phyloP scores from a whole-genome alignment of 2,113 vertebrate genomes.

The Trogon melanurus region DNA sequence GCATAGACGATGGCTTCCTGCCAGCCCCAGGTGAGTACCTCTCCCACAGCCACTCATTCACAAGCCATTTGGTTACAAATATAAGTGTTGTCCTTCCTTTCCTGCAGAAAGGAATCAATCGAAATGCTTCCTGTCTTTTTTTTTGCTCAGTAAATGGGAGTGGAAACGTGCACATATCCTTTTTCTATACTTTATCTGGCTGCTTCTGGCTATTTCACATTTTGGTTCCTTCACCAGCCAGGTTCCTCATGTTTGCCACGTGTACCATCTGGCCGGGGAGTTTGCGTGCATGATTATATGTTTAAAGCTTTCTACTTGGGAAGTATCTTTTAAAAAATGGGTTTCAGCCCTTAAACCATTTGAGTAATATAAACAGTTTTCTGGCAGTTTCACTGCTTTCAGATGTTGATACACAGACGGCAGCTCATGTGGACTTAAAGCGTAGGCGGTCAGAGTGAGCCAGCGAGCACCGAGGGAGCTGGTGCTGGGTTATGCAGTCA shows the following conservation, averaged over 20 bases:
- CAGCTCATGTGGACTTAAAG: background rate
- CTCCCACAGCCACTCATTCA: background rate
- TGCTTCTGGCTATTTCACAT: background rate
- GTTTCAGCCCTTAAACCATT: background rate
- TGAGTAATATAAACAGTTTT: background rate
- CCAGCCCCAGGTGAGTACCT: constrained; percentile 83
- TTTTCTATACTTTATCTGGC: background rate
- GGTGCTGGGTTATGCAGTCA: background rate
- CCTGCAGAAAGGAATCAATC: background rate
- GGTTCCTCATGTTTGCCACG: background rate
- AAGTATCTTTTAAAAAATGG: background rate
- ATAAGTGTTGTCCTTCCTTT: background rate
- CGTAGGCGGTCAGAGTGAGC: rapidly evolving
- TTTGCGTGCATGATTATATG: rapidly evolving
- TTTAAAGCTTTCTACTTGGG: background rate
- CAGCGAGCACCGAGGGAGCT: background rate
- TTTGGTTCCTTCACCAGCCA: background rate
- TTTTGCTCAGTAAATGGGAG: background rate
- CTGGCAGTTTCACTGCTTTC: background rate
- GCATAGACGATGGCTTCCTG: constrained; percentile 76
- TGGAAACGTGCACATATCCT: background rate
- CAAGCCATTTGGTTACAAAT: background rate
- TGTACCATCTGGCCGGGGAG: background rate
- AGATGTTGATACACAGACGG: background rate
- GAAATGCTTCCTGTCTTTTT: background rate